phyloP scores from a whole-genome alignment of 2,888 invertebrate genomes.

The Limnephilus marmoratus region DNA sequence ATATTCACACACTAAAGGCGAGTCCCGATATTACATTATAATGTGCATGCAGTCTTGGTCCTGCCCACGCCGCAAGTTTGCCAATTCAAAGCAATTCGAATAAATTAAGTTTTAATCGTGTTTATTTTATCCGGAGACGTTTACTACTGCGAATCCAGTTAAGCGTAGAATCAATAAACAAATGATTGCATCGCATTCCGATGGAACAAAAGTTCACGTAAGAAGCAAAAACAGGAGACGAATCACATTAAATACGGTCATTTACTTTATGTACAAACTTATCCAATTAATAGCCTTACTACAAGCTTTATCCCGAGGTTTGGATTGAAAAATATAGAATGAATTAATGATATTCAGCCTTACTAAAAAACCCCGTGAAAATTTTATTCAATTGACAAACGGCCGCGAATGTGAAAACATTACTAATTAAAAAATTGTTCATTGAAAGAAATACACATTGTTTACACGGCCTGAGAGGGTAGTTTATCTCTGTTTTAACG shows the following conservation, averaged over 20 bases:
- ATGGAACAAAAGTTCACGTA: neutral
- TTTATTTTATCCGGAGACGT: neutral
- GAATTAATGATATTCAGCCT: too few species aligned
- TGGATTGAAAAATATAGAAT: too few species aligned
- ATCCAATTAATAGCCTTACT: neutral
- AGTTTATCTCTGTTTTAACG: too few species aligned
- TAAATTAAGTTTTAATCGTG: constrained; percentile 4
- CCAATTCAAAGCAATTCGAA: constrained; percentile 5
- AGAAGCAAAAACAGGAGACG: neutral
- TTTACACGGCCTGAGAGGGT: too few species aligned
- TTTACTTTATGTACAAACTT: neutral
- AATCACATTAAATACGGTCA: neutral
- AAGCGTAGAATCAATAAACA: neutral
- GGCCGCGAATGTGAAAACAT: too few species aligned
- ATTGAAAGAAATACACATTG: too few species aligned
- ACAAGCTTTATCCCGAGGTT: neutral
- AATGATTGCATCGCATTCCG: neutral
- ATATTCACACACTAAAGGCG: neutral
- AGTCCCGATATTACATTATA: neutral
- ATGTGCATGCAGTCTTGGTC: neutral
- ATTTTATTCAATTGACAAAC: too few species aligned
- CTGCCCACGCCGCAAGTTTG: constrained; percentile 11
- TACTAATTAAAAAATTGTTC: too few species aligned
- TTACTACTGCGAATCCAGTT: constrained; percentile 2
- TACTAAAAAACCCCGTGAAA: too few species aligned